phyloP scores from a whole-genome alignment of 2,797 vertebrate species.

The Halcyon smyrnensis region DNA sequence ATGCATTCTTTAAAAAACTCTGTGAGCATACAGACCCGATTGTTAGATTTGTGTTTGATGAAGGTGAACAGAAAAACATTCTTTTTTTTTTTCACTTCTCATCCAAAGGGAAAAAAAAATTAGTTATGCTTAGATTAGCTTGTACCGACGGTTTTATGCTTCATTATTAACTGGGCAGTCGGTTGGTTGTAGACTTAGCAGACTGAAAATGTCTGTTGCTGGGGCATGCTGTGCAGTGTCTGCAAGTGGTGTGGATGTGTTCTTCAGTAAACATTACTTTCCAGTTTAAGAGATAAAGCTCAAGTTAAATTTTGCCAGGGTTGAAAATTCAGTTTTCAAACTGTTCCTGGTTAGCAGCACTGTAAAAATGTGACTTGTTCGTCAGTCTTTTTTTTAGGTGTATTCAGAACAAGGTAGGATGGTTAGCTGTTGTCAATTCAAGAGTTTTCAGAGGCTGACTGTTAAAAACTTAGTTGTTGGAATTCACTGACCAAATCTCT shows the following conservation, averaged over 20 bases:
- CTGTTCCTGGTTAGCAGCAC: background rate
- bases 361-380: background rate
- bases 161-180: background rate
- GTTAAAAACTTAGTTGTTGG: background rate
- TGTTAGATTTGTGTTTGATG: background rate
- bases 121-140: background rate
- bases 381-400: background rate
- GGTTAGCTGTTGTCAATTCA: background rate
- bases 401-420: background rate
- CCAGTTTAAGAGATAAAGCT: background rate
- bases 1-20: background rate
- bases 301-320: background rate
- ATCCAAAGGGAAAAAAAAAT: background rate
- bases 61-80: background rate
- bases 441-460: background rate
- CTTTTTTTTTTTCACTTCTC: accelerated
- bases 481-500: background rate
- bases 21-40: background rate
- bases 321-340: background rate
- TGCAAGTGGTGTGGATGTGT: background rate
- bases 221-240: background rate
- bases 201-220: background rate
- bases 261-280: background rate
- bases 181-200: background rate
- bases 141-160: background rate